phyloP scores from a whole-genome alignment of 1,140 invertebrate genomes.

The Papilio glaucus region DNA sequence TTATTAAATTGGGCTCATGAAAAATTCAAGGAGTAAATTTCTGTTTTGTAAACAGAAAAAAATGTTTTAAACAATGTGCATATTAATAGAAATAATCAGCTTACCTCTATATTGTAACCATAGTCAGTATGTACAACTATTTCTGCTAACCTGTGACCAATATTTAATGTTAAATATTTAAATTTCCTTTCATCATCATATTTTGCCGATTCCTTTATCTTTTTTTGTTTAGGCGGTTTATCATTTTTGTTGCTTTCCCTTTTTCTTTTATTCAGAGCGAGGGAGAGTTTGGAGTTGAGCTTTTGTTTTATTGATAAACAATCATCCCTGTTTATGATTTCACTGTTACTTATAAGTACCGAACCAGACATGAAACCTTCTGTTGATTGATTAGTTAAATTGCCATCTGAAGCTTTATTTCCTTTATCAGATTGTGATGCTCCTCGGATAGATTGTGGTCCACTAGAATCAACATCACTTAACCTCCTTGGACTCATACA shows the following conservation, averaged over 20 bases:
- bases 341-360: constrained; percentile 46
- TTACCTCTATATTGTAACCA: constrained; percentile 66
- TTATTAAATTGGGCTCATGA: no score
- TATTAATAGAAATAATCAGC: constrained; percentile 35
- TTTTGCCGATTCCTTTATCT: constrained; percentile 48
- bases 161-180: constrained; percentile 63
- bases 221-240: constrained; percentile 69
- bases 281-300: constrained; percentile 71
- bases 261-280: constrained; percentile 76
- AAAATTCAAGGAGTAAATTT: background rate
- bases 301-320: constrained; percentile 77
- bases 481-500: constrained; percentile 78
- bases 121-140: constrained; percentile 63
- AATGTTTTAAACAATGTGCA: background rate
- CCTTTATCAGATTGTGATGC: constrained; percentile 44
- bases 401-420: constrained; percentile 39
- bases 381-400: constrained; percentile 38
- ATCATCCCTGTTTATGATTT: constrained; percentile 74
- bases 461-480: constrained; percentile 68
- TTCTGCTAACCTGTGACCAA: constrained; percentile 68
- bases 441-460: constrained; percentile 40
- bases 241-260: constrained; percentile 64
- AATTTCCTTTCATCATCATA: constrained; percentile 49
- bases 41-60: background rate
- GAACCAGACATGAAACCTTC: constrained; percentile 61